Conservation (phyloP, 2,113 vertebrate species). For the Perca schrenkii region DNA sequence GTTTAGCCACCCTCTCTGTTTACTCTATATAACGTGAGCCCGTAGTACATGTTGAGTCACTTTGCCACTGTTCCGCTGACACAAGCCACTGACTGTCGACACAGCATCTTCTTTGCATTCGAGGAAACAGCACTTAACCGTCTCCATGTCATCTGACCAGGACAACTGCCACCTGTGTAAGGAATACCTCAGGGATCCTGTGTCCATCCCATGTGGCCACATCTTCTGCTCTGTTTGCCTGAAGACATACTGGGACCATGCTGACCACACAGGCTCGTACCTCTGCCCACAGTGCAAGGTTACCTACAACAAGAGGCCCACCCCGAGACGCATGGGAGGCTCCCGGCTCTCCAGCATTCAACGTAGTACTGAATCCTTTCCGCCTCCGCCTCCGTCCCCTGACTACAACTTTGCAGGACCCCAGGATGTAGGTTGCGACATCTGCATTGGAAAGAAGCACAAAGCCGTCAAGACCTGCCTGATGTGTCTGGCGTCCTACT, state of each 20-base stretch:
- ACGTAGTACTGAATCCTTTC: constrained; percentile 70
- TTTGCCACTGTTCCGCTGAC: constrained; percentile 69
- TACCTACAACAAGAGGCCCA: constrained; percentile 85
- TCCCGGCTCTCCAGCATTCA: constrained; percentile 65
- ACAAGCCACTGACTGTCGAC: constrained; percentile 25
- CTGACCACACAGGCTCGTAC: constrained; percentile 80
- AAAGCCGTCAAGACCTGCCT: constrained; percentile 90
- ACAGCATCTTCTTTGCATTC: not conserved
- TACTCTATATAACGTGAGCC: constrained; percentile 80
- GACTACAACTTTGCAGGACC: constrained; percentile 86
- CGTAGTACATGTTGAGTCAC: constrained; percentile 67
- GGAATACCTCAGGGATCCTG: constrained; percentile 83
- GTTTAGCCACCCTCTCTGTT: constrained; percentile 84
- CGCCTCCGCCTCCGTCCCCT: constrained; percentile 82
- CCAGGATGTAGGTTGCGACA: constrained; percentile 85
- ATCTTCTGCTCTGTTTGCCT: constrained; percentile 84
- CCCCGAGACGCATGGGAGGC: constrained; percentile 73
- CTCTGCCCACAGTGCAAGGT: constrained; percentile 84
- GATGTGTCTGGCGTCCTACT: constrained; percentile 95
- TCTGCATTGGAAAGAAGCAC: constrained; percentile 87
- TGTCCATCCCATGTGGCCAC: constrained; percentile 86
- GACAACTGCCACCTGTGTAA: constrained; percentile 85
- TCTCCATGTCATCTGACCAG: constrained; percentile 80
- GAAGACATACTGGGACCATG: constrained; percentile 87
- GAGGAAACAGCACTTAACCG: not conserved